Conservation (phyloP, 2,113 vertebrate genomes). For the Bos taurus region DNA sequence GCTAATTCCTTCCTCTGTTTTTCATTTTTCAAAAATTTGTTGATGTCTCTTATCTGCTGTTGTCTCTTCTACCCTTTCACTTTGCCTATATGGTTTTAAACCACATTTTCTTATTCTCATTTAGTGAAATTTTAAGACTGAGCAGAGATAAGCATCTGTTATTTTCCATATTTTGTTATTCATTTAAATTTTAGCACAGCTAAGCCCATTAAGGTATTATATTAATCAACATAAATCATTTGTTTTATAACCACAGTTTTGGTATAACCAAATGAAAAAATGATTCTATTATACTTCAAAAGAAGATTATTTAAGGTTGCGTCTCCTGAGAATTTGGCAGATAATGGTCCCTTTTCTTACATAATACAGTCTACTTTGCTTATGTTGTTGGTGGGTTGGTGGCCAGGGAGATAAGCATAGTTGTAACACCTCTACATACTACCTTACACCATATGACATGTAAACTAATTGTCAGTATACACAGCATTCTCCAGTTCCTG, state of each 20-base stretch:
- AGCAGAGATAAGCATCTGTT: neutral
- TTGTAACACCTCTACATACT: neutral
- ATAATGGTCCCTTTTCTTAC: neutral
- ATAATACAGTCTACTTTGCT: neutral
- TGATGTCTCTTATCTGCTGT: neutral
- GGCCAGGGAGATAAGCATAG: neutral
- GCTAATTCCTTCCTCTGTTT: neutral
- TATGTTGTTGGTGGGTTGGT: slow-evolving; percentile 39
- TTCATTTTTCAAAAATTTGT: neutral
- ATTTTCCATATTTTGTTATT: neutral
- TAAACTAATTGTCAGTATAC: slow-evolving; percentile 69
- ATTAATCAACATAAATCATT: neutral
- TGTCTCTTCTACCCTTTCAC: neutral
- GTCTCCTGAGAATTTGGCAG: slow-evolving; percentile 60
- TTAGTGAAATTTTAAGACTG: neutral
- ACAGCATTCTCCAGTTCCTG: slow-evolving; percentile 42
- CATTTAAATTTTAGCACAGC: neutral
- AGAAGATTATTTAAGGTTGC: slow-evolving; percentile 61
- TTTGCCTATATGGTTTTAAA: slow-evolving; percentile 3
- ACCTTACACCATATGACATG: slow-evolving; percentile 51
- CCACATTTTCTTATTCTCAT: neutral
- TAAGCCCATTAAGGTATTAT: neutral
- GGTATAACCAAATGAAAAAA: slow-evolving; percentile 47
- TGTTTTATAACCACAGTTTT: slow-evolving; percentile 45
- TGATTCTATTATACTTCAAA: slow-evolving; percentile 40